Base-by-base conservation (phyloP, 2,888 invertebrate species). In the Ennomos quercinarius region DNA sequence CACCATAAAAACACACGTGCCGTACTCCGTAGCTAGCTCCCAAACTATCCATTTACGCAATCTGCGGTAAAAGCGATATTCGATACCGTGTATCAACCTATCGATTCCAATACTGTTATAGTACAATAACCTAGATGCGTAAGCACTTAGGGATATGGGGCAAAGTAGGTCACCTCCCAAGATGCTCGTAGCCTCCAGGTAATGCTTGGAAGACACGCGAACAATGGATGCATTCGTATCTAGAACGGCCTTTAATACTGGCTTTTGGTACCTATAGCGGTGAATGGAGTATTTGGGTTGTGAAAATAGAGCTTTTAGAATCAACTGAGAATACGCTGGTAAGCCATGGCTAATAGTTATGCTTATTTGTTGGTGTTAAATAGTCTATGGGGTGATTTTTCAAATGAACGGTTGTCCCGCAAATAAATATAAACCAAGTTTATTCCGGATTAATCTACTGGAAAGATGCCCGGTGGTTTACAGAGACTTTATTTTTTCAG, bases 121-220 rank as follows among this genome's bases (percentile, higher is more conserved):
- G 81, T 76, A 80, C 82, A 83, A 86, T 88, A 89, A 86, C 86
- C 87, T 84, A 84, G 83, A 88, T 84, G 86, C 84, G 86, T 84
- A 82, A 77, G 82, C 86, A 87, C 89, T 89, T 83, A 86, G 79
- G 83, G 83, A 84, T 85, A 86, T 85, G 80, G 79, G 54, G 66
- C 71, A 68, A 88, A 86, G 81, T 86, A 81, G 90, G 90, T 89
- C 88, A 84, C 79, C 78, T 81, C 87, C 83, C 85, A 68, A 74
- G 86, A 86, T 84, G 79, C 80, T 77, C 75, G 72, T 74, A 70
- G 70, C 63, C 76, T 76, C 73, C 71, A 75, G 76, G 80, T 86
- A 86, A 87, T 86, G 81, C 80, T 67, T 65, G 66, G 70, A 75
- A 81, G 83, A 84, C 88, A 88, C 80, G 86, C 86, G 76, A 86